Base-by-base conservation (phyloP, 2,888 invertebrate genomes). In the Periphyllus acericola region DNA sequence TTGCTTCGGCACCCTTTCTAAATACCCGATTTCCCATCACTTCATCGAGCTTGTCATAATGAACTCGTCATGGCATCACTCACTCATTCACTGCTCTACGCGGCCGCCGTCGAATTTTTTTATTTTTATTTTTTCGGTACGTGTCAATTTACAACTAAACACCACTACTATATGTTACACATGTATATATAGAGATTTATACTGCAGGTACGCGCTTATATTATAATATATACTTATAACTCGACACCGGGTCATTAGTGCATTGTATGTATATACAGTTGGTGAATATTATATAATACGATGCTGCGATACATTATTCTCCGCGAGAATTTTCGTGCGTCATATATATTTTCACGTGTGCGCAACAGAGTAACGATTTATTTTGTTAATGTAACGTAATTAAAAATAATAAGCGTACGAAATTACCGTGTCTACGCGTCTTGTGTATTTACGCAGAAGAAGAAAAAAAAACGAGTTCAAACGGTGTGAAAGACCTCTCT, bases 11-110 rank as follows among this genome's bases (percentile, higher is more conserved):
- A 72, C 87, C 74, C 87, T 87, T 81, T 81, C 75, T 72, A 14
- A 78, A 71, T 46, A 71, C 72, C 72, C 87, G 87, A 87, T 81
- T 87, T 87, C 87, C 87, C 87, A 81, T 87, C 87, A 81, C 87
- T 87, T 81, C 87, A 87, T 87, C 32, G 87, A 81, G 75, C 87
- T 75, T 81, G 87, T 87, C 87, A 87, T 87, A 87, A 87, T 87
- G 87, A 87, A 81, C 87, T 87, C 87, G 87, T 87, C 87, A 87
- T 36, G 80, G 71, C 87, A 72, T 87, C 87, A 81, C 87, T 86
- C 79, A 79, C 36, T 71, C 68, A 60, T 36, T 76, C 75, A 40
- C 40, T 40, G 40, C 40, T 9, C 60, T 36, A 60, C 60, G 9
- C 40, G 55, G 40, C 32, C 29, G 14, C 17, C 71, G 34, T 34